These are phyloP conservation scores for Agrotis puta DNA, from an alignment of 2,888 invertebrate species.

Conservation along the genomic window DNA sequence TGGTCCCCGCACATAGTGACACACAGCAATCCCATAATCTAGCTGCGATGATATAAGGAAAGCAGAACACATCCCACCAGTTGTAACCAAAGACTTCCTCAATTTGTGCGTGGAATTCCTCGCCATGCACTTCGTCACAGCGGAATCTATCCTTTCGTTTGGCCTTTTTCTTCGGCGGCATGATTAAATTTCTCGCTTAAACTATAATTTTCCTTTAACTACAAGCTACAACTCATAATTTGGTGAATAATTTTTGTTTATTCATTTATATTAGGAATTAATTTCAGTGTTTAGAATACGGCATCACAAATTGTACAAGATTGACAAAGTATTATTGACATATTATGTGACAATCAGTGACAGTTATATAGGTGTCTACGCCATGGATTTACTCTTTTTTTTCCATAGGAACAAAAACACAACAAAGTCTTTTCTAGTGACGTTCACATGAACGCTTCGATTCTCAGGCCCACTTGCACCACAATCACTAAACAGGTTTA, in stretches of 20 bases:
- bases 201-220: conserved; percentile 9
- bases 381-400: no score
- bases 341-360: background rate
- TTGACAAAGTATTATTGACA: background rate
- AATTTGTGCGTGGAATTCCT: conserved; percentile 75
- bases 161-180: conserved; percentile 72
- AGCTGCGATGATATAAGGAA: conserved; percentile 81
- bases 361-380: no score
- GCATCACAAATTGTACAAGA: conserved; percentile 12
- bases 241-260: conserved; percentile 20
- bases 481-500: no score
- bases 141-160: conserved; percentile 63
- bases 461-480: no score
- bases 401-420: no score
- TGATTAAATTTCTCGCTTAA: conserved; percentile 51
- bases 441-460: no score
- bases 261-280: conserved; percentile 7
- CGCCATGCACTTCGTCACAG: conserved; percentile 75
- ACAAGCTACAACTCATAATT: conserved; percentile 43
- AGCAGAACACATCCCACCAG: conserved; percentile 86
- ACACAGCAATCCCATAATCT: conserved; percentile 80
- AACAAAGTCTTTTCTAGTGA: no score
- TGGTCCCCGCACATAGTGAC: conserved; percentile 80
- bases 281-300: conserved; percentile 5
- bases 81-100: conserved; percentile 79